These are phyloP conservation scores for Pseudorhombus dupliciocellatus DNA, from an alignment of 2,113 vertebrate species.

Conservation along the genomic window DNA sequence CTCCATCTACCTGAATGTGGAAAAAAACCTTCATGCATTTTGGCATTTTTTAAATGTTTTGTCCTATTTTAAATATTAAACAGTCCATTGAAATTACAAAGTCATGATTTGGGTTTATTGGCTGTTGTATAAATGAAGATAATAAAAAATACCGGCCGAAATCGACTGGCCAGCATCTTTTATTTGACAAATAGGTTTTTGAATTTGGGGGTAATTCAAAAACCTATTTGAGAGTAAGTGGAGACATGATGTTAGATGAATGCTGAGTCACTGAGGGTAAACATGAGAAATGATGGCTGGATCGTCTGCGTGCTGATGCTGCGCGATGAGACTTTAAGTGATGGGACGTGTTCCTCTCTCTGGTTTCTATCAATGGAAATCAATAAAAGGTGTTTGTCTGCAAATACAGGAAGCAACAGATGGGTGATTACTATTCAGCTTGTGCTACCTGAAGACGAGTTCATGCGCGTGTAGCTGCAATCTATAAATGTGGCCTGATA, in stretches of 20 bases:
- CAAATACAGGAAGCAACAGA: neutral
- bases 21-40: no score
- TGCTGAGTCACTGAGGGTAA: no score
- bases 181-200: no score
- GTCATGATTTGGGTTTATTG: no score
- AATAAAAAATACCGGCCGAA: no score
- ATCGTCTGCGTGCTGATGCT: neutral
- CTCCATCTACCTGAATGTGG: no score
- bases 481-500: neutral
- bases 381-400: neutral
- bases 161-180: neutral
- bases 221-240: neutral
- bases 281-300: neutral
- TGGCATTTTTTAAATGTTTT: no score
- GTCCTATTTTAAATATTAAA: no score
- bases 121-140: neutral
- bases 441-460: no score
- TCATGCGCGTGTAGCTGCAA: no score
- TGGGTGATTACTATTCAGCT: neutral
- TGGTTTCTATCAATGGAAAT: neutral
- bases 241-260: neutral
- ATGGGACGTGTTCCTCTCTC: neutral
- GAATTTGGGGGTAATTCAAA: neutral
- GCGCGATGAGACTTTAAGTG: neutral
- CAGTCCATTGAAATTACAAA: no score